phyloP scores from a whole-genome alignment of 30 jellyfish, hydroid and myxozoan species.

The Pelagia noctiluca region DNA sequence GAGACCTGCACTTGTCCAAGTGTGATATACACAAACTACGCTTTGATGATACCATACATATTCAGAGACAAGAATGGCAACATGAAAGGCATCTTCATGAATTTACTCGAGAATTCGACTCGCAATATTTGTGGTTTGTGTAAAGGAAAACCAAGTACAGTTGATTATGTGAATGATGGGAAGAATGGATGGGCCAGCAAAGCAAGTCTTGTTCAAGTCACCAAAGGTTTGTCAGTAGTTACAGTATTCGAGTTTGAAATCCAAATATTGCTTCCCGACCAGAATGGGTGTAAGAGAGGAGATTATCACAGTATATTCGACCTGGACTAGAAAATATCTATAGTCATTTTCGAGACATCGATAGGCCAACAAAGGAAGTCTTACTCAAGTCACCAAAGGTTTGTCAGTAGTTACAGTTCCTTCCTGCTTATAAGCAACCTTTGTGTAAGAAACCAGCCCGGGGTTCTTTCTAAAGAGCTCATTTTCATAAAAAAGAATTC shows the following conservation, averaged over 20 bases:
- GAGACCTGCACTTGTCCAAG: slow-evolving; percentile 95
- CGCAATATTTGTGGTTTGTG: slow-evolving; percentile 64
- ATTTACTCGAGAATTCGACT: slow-evolving; percentile 53
- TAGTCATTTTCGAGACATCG: too few species aligned
- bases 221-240: slow-evolving; percentile 52
- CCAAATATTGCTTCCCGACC: background rate
- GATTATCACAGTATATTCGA: too few species aligned
- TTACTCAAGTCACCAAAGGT: slow-evolving; percentile 54
- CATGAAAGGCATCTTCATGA: slow-evolving; percentile 65
- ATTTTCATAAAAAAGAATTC: too few species aligned
- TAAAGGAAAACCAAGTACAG: slow-evolving; percentile 31
- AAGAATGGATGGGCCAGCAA: slow-evolving; percentile 73
- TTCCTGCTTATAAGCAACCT: too few species aligned
- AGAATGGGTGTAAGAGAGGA: background rate
- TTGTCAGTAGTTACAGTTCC: too few species aligned
- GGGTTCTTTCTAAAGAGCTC: too few species aligned
- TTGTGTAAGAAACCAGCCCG: too few species aligned
- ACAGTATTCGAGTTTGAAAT: too few species aligned
- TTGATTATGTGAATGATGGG: slow-evolving; percentile 63
- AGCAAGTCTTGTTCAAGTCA: slow-evolving; percentile 31
- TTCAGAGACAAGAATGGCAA: slow-evolving; percentile 56
- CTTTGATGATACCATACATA: slow-evolving; percentile 47
- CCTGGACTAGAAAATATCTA: too few species aligned
- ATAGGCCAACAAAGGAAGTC: slow-evolving; percentile 61
- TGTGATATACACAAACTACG: slow-evolving; percentile 68